Base-by-base conservation (phyloP, 2,113 vertebrate species). In the Oncorhynchus clarkii region DNA sequence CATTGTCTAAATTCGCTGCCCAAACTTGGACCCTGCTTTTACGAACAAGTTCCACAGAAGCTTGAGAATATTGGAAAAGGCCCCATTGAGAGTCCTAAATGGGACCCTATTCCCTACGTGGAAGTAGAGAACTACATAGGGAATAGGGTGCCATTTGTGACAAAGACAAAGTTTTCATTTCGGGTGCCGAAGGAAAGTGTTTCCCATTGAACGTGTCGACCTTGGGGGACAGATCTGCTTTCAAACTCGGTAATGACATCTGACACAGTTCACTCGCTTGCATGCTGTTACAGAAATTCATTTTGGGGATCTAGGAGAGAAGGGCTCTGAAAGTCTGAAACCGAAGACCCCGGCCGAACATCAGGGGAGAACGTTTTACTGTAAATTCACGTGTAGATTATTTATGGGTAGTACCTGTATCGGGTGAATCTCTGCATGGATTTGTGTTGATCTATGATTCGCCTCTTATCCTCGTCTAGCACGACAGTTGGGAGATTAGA, bases 191-290 rank as follows among this genome's bases (percentile, higher is more conserved):
- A 76, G 86, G 75, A 88, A 74, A 87, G 81, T 70, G 82, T 75
- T 86, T 88, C 84, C 86, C 80, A 81, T 88, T 9, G 54, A n/a
- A 77, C 83, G 34, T 0, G 22, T 79, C 39, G 85, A 81, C 91
- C 88, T 92, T 93, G 87, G 84, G 79, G 83, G 82, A 72, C 87
- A 82, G 88, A 89, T 89, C 88, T 90, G 92, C 89, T 92, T 92
- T 92, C 89, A 92, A 86, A 92, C 91, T 92, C 84, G 31, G 84
- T 87, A 88, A 92, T 85, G 83, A 87, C 89, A 91, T 89, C 78
- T 90, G 90, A 90, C 89, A 92, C 78, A 81, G 87, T 88, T 89
- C 85, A 85, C 84, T 83, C 54, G 82, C 85, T 85, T 90, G 89
- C 89, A 92, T 80, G 88, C 89, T 92, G 88, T 90, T 92, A 87